A percentile compares a stretch with the other conserved stretches of the same genome.
phyloP scores from a whole-genome alignment of 2,113 vertebrate genomes.

The Spermophilus dauricus region DNA sequence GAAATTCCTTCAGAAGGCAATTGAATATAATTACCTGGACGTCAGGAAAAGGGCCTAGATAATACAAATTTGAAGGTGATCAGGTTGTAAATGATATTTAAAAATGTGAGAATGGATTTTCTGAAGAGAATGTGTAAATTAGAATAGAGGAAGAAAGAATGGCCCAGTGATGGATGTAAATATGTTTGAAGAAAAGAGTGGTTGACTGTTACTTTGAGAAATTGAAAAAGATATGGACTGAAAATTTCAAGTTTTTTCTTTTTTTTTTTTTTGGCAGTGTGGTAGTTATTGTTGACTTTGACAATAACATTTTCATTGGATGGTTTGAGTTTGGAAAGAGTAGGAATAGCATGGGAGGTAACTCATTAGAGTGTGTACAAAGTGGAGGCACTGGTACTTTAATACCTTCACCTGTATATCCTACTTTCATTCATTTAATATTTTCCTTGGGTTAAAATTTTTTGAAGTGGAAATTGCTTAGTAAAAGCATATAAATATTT shows the following conservation, averaged over 20 bases:
- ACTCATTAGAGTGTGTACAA: not conserved
- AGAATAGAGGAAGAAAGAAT: constrained; percentile 14
- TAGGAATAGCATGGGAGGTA: not conserved
- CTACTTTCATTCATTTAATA: not conserved
- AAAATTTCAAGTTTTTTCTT: not conserved
- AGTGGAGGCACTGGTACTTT: not conserved
- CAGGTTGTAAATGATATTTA: constrained; percentile 14
- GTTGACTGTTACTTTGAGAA: not conserved
- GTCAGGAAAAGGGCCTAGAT: not conserved
- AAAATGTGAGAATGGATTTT: not conserved
- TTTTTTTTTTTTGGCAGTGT: not conserved
- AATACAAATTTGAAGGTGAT: not conserved
- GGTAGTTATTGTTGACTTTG: not conserved
- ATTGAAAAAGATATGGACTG: not conserved
- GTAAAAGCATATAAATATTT: constrained; percentile 6
- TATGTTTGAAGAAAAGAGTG: not conserved
- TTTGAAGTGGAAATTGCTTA: not conserved
- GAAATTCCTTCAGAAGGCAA: not conserved
- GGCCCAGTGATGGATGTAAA: not conserved
- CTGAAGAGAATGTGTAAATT: not conserved
- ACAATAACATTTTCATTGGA: not conserved
- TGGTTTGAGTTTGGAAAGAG: not conserved
- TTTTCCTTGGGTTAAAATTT: constrained; percentile 18
- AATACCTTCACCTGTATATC: not conserved
- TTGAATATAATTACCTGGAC: not conserved